phyloP scores from a whole-genome alignment of 1,140 invertebrate genomes.

The Drosophila ambigua region DNA sequence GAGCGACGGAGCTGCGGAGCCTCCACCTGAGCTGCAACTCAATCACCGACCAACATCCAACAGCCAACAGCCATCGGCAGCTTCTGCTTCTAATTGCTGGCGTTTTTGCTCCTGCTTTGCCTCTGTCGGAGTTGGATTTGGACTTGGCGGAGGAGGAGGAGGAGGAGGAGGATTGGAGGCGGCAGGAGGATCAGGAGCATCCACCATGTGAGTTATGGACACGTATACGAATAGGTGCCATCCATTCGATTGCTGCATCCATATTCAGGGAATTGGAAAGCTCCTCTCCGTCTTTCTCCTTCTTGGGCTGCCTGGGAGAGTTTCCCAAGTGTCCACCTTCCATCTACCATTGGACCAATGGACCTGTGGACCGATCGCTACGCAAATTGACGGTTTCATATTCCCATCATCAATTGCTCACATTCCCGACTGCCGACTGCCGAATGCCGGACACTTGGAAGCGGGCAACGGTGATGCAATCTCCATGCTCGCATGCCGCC shows the following conservation, averaged over 20 bases:
- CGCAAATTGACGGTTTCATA: constrained; percentile 65
- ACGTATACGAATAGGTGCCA: constrained; percentile 50
- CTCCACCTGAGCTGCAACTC: constrained; percentile 74
- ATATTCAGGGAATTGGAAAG: constrained; percentile 54
- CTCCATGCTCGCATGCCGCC: constrained; percentile 31
- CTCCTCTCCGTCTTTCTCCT: constrained; percentile 29
- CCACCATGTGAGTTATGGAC: constrained; percentile 45
- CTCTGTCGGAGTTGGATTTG: constrained; percentile 27
- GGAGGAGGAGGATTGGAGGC: background rate
- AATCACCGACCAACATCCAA: constrained; percentile 58
- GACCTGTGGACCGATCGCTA: background rate
- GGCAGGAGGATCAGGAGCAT: background rate
- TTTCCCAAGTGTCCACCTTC: constrained; percentile 15
- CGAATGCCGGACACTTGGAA: constrained; percentile 53
- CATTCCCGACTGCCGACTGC: constrained; percentile 1
- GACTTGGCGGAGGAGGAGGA: background rate
- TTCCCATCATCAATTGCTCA: constrained; percentile 29
- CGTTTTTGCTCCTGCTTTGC: constrained; percentile 50
- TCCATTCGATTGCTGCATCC: constrained; percentile 28
- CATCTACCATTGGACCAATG: background rate
- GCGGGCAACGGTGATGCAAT: constrained; percentile 63
- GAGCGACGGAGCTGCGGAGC: background rate
- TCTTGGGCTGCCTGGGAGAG: constrained; percentile 13
- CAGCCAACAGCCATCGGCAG: constrained; percentile 62
- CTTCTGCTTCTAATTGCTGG: constrained; percentile 70